These are phyloP conservation scores for Campaea margaritaria DNA, from an alignment of 2,888 invertebrate species.

Conservation along the genomic window DNA sequence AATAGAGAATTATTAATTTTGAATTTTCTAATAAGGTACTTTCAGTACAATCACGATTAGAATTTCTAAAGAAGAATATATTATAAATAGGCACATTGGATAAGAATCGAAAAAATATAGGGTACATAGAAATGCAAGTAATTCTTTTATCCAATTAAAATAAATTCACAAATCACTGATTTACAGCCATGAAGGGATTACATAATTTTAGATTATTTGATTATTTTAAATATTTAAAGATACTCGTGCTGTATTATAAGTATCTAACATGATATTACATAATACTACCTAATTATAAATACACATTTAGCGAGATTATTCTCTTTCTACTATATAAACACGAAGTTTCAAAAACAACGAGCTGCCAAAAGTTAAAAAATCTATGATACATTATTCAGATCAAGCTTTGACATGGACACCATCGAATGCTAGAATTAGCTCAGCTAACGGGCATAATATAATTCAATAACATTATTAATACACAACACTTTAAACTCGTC, in stretches of 20 bases:
- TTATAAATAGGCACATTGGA: constrained; percentile 29
- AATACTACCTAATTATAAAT: constrained; percentile 23
- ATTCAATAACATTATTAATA: constrained; percentile 34
- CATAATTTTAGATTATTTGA: constrained; percentile 9
- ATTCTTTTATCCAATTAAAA: constrained; percentile 3
- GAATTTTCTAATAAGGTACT: constrained; percentile 5
- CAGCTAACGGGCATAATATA: constrained; percentile 39
- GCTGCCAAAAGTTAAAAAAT: constrained; percentile 25
- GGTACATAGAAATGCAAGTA: constrained; percentile 10
- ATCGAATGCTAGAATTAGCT: constrained; percentile 37
- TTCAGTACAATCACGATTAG: constrained; percentile 10
- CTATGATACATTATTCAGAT: constrained; percentile 19
- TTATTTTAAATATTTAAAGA: constrained; percentile 25
- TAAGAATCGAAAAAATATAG: constrained; percentile 18
- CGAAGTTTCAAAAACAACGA: constrained; percentile 41
- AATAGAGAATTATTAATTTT: neutral
- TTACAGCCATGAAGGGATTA: constrained; percentile 5
- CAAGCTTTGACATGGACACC: constrained; percentile 26
- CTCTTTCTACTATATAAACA: constrained; percentile 33
- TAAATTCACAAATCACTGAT: constrained; percentile 18
- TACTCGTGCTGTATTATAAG: constrained; percentile 11
- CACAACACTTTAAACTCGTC: constrained; percentile 33
- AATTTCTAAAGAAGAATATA: constrained; percentile 9
- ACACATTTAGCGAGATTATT: constrained; percentile 20
- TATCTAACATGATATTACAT: constrained; percentile 20